A percentile compares a stretch with the other conserved stretches of the same genome.
These are phyloP conservation scores for Ginglymostoma cirratum DNA, from an alignment of 2,113 vertebrate species.

Conservation along the genomic window DNA sequence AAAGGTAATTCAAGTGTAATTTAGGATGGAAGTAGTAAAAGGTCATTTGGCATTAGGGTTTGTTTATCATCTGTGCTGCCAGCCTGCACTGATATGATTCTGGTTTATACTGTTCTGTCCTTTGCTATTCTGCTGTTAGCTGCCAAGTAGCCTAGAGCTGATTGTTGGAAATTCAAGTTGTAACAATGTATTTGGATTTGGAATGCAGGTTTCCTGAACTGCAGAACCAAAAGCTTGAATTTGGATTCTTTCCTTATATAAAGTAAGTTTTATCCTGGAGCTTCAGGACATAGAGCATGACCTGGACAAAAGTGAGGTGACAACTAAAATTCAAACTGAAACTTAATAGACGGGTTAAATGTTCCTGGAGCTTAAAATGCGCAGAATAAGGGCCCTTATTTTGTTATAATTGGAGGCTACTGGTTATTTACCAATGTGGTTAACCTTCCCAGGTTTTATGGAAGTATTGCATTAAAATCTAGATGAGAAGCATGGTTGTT, in stretches of 20 bases:
- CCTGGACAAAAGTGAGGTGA: neutral
- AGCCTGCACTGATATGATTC: neutral
- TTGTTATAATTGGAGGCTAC: neutral
- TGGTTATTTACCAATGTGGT: neutral
- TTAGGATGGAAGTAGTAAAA: neutral
- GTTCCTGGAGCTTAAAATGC: neutral
- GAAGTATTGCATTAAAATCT: neutral
- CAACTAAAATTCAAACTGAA: neutral
- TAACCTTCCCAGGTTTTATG: neutral
- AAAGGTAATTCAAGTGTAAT: neutral
- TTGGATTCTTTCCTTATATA: neutral
- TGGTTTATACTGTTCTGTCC: neutral
- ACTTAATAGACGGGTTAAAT: neutral
- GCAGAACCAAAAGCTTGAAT: neutral
- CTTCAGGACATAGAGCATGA: neutral
- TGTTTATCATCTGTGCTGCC: constrained; percentile 15
- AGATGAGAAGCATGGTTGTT: neutral
- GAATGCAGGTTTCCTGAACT: neutral
- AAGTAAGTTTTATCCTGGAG: neutral
- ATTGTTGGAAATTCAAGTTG: neutral
- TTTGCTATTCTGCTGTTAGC: constrained; percentile 1
- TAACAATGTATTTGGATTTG: neutral
- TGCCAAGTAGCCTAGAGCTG: neutral
- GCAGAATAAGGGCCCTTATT: neutral
- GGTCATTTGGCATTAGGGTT: constrained; percentile 12